Evolutionary conservation across 2,797 vertebrate species (phyloP), one percentile per base, ranked within the genome.

Genomic region (Knipowitschia caucasica): DNA sequence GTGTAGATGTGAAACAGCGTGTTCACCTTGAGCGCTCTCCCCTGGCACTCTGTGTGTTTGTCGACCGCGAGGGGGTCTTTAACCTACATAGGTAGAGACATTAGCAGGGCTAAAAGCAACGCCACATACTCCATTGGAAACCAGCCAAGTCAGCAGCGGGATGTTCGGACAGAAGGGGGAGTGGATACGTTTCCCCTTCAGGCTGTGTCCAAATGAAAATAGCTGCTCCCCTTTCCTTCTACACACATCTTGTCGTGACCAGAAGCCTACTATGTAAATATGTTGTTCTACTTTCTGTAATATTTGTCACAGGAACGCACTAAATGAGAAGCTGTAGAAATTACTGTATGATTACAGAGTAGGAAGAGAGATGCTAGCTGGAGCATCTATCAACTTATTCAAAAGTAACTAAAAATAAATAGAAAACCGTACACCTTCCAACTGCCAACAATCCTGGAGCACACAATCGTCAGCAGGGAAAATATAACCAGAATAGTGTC

Each of bases 31-130:
- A 84, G 73, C 83, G 60, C 80, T 78, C 67, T 81, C 79, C 77
- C 81, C 67, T 46, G 78, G 69, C 80, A 69, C 77, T 21, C 7
- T 53, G 69, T 30, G 80, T 82, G 62, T 80, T 81, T 81, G 80
- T 85, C 23, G 33, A 79, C 81, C 82, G 75, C 79, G 21, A 70
- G 84, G 82, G 84, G 85, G 83, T 86, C 84, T 86, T 87, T 89
- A 89, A 89, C 87, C 87, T 89, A 87, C 85, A 89, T 86, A 75
- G 87, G 80, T 85, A 86, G 81, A 64, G 59, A 82, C 85, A 87
- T 86, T 83, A 86, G 83, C n/a, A 30, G 71, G 80, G 81, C 75
- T 86, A 85, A 86, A 78, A 74, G 80, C 77, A 56, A 27, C 10
- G 53, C 62, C 66, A 60, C 57, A 68, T 60, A 71, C 71, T 54